A percentile compares a stretch with the other conserved stretches of the same genome.
Evolutionary conservation across 1,140 invertebrate genomes (phyloP).

Genomic region (Drosophila nigrodunni): DNA sequence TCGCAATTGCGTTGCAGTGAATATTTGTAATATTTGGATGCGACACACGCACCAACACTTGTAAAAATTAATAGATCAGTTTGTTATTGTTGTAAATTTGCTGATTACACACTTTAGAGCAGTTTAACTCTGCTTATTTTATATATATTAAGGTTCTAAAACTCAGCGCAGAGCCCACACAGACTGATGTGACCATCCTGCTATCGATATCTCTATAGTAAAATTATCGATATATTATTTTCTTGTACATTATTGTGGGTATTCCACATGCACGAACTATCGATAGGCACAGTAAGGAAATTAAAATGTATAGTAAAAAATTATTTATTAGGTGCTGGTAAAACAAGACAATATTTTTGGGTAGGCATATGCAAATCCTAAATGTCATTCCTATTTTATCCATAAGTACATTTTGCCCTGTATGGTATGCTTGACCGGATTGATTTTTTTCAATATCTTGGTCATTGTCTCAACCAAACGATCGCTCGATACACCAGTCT

Average conservation of each 20-base stretch:
- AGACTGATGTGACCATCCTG: conserved; percentile 24
- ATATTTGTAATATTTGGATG: conserved; percentile 4
- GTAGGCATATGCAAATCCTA: background rate
- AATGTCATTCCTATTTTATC: conserved; percentile 58
- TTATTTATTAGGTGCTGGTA: conserved; percentile 7
- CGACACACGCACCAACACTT: conserved; percentile 10
- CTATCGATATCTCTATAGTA: background rate
- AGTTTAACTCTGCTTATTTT: conserved; percentile 30
- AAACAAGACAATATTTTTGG: background rate
- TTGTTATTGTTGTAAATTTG: conserved; percentile 6
- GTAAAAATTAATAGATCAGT: background rate
- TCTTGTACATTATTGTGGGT: background rate
- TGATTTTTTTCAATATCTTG: conserved; percentile 96
- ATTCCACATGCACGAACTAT: background rate
- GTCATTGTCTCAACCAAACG: conserved; percentile 97
- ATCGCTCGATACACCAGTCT: conserved; percentile 94
- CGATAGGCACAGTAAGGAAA: background rate
- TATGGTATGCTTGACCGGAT: conserved; percentile 95
- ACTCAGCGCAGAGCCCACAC: conserved; percentile 30
- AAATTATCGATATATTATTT: background rate
- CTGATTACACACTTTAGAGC: conserved; percentile 36
- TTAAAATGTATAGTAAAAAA: conserved; percentile 7
- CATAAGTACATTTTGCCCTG: conserved; percentile 97
- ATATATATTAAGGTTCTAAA: conserved; percentile 34
- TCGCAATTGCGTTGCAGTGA: conserved; percentile 47